These are phyloP conservation scores for Bos indicus DNA, from an alignment of 2,113 vertebrate species.

Conservation along the genomic window DNA sequence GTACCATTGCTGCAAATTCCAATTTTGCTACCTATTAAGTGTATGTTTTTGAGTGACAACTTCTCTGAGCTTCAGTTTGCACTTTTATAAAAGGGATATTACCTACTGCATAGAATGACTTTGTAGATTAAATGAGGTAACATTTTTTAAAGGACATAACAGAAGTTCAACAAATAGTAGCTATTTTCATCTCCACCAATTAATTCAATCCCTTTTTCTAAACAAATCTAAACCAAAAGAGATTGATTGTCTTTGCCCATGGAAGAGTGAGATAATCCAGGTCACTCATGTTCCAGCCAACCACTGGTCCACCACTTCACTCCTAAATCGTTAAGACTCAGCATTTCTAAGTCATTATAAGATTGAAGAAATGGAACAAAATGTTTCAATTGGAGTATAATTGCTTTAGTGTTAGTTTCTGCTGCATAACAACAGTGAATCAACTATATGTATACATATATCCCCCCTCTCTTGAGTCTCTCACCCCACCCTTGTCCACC, in stretches of 20 bases:
- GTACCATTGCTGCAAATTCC: background rate
- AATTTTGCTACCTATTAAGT: background rate
- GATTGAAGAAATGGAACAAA: background rate
- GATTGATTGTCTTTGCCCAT: fast-evolving
- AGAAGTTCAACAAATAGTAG: background rate
- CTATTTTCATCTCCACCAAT: background rate
- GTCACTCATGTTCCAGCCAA: background rate
- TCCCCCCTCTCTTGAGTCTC: background rate
- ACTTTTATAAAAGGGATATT: background rate
- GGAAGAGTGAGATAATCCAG: background rate
- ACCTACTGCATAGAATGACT: background rate
- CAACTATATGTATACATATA: background rate
- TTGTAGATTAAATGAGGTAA: background rate
- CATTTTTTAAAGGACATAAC: background rate
- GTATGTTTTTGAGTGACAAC: background rate
- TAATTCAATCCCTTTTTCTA: background rate
- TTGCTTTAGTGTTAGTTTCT: background rate
- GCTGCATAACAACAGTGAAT: background rate
- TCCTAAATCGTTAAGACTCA: background rate
- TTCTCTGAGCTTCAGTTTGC: background rate
- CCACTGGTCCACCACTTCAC: background rate
- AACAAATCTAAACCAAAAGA: background rate
- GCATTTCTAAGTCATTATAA: background rate
- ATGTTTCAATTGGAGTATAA: background rate
- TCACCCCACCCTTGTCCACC: background rate